Evolutionary conservation across 2,797 vertebrate genomes (phyloP).

Genomic region (Anniella stebbinsi): DNA sequence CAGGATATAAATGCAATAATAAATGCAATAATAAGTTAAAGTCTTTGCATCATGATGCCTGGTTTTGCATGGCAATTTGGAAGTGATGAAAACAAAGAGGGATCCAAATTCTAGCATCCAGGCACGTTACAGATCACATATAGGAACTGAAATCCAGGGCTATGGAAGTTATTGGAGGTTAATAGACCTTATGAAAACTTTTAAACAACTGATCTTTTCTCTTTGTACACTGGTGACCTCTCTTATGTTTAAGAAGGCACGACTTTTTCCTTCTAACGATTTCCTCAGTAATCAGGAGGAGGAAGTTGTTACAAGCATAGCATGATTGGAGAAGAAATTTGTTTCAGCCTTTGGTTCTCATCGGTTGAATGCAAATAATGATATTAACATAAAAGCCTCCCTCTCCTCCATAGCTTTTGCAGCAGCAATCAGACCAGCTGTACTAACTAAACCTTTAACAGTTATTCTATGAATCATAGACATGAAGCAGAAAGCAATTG

Average conservation of each 20-base stretch:
- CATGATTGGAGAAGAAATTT: conserved; percentile 86
- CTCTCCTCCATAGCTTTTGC: conserved; percentile 7
- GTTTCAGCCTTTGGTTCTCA: conserved; percentile 83
- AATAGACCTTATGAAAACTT: conserved; percentile 85
- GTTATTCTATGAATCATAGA: accelerated
- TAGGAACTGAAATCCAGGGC: conserved; percentile 75
- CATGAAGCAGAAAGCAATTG: accelerated
- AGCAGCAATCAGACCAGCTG: conserved; percentile 35
- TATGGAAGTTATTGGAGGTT: conserved; percentile 87
- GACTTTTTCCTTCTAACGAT: conserved; percentile 91
- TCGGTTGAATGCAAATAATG: conserved; percentile 78
- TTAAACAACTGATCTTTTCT: conserved; percentile 87
- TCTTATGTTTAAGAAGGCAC: conserved; percentile 84
- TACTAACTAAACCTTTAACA: conserved; percentile 32
- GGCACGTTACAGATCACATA: conserved; percentile 13
- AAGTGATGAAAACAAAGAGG: conserved; percentile 25
- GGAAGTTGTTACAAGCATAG: conserved; percentile 87
- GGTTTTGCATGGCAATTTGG: not conserved
- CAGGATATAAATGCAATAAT: too few species aligned
- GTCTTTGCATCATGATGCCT: not conserved
- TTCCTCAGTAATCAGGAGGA: conserved; percentile 91
- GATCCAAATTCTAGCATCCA: conserved; percentile 30
- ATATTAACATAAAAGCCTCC: conserved; percentile 33
- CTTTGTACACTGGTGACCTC: conserved; percentile 86
- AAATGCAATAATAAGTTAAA: too few species aligned